Evolutionary conservation across 2,113 vertebrate species (phyloP).

Genomic region (Pionites leucogaster): DNA sequence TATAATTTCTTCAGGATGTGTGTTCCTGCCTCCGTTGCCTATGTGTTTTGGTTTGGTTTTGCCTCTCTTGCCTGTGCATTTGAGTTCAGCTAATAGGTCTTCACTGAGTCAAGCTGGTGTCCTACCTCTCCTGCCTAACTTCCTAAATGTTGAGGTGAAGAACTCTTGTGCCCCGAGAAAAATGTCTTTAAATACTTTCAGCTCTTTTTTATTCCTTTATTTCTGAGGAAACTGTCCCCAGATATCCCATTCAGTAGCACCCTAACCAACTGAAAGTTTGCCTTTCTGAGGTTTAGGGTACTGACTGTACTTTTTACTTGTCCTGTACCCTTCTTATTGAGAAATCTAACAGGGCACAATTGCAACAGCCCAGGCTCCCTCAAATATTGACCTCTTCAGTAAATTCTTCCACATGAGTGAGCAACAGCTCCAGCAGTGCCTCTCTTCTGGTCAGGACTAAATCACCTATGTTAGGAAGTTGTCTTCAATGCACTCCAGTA

Average conservation of each 20-base stretch:
- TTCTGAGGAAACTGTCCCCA: neutral
- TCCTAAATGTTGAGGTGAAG: neutral
- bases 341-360: neutral
- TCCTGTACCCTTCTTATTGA: neutral
- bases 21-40: neutral
- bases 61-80: neutral
- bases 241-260: neutral
- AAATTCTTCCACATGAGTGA: neutral
- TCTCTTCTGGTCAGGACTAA: neutral
- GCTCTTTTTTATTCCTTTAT: neutral
- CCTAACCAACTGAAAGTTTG: neutral
- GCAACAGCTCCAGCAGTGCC: neutral
- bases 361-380: neutral
- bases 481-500: neutral
- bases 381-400: neutral
- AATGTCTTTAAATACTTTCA: neutral
- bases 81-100: neutral
- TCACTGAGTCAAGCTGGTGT: neutral
- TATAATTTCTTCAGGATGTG: neutral
- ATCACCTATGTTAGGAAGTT: neutral
- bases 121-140: neutral
- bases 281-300: neutral
- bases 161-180: no score
- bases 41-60: neutral
- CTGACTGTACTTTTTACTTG: neutral